Evolutionary conservation across 2,888 invertebrate species (phyloP), one percentile per base, ranked within the genome.

Genomic region (Resseliella maxima): DNA sequence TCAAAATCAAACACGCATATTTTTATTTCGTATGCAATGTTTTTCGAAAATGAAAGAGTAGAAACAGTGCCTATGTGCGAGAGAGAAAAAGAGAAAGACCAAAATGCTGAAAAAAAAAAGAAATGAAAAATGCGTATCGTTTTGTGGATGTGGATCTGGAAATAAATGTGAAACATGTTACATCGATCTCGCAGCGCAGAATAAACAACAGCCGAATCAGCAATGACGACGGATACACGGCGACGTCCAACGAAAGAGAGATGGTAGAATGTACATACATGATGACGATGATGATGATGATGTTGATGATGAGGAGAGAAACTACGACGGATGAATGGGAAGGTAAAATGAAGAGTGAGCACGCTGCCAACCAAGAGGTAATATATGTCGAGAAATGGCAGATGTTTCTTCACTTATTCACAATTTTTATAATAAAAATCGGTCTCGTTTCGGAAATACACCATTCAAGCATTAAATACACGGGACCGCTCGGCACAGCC

Each of bases 381-480:
- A 72, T 72, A 72, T 72, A 31, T 31, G 72, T 72, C 72, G 35
- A 72, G 31, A 72, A 72, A 72, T 72, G 72, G 72, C 72, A 72
- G 72, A 72, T 72, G 72, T 72, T 72, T 72, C 72, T 72, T 72
- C 72, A 72, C 35, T 72, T 72, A 72, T 31, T 31, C 72, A 72
- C 72, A 72, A 72, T 72, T 72, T 72, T 72, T 72, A 72, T 72
- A 72, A 72, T 72, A 72, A 72, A 72, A 72, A 72, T 72, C 31
- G 72, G 72, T 72, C 31, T 72, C 35, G 72, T 72, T 72, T 72
- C 31, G 27, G 72, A 72, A 72, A 72, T 27, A 72, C 35, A 59
- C 59, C 59, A 35, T 72, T 72, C 72, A 35, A 72, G 72, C 72
- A 72, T 35, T 72, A 72, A 31, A 72, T 31, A 15, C 31, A 35